phyloP scores from a whole-genome alignment of 2,888 invertebrate genomes.

The Spisula solida region DNA sequence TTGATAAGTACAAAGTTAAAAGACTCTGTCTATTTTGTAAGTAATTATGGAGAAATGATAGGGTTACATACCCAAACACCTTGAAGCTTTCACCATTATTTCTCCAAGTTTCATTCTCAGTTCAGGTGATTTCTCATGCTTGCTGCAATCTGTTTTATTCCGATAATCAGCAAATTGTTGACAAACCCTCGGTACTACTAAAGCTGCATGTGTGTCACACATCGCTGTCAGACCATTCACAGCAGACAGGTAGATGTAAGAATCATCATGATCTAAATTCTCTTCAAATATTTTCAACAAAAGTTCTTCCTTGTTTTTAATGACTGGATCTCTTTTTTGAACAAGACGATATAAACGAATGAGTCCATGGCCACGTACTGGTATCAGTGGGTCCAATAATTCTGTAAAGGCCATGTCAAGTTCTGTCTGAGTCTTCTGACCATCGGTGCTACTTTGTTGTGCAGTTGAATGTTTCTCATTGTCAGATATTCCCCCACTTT shows the following conservation, averaged over 20 bases:
- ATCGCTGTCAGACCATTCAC: constrained; percentile 93
- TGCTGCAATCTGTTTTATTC: not conserved
- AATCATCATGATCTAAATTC: constrained; percentile 93
- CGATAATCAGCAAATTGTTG: constrained; percentile 89
- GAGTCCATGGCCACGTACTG: constrained; percentile 94
- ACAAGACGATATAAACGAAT: constrained; percentile 92
- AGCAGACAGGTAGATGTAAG: constrained; percentile 94
- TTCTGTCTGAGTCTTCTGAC: constrained; percentile 39
- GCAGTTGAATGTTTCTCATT: not conserved
- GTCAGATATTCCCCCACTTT: not conserved
- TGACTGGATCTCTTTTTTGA: constrained; percentile 90
- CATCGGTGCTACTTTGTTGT: not conserved
- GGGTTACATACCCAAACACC: constrained; percentile 90
- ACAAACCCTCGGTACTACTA: constrained; percentile 91
- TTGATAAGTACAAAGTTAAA: no score
- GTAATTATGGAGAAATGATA: no score
- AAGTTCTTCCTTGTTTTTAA: constrained; percentile 88
- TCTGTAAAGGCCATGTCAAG: constrained; percentile 90
- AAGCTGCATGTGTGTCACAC: constrained; percentile 91
- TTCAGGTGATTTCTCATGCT: constrained; percentile 75
- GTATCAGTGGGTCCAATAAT: constrained; percentile 92
- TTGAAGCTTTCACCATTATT: constrained; percentile 92
- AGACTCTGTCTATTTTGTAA: no score
- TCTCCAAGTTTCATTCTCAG: constrained; percentile 94
- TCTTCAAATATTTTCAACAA: constrained; percentile 93